phyloP scores from a whole-genome alignment of 2,888 invertebrate genomes.

The Steinernema hermaphroditum region DNA sequence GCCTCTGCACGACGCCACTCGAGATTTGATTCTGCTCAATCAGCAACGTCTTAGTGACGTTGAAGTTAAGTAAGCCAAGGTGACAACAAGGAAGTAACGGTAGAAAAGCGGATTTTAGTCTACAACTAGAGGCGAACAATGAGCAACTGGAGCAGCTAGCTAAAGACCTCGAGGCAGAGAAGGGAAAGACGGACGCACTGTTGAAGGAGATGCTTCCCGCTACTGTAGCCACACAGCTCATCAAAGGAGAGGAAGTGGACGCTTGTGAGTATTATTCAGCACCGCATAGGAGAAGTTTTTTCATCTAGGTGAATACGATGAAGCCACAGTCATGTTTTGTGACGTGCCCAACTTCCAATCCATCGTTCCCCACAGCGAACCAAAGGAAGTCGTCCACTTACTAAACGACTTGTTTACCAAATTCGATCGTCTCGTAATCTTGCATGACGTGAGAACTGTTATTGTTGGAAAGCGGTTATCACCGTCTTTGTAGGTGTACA shows the following conservation, averaged over 20 bases:
- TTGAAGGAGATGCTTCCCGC: constrained; percentile 67
- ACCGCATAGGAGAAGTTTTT: no score
- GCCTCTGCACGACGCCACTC: constrained; percentile 65
- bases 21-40: constrained; percentile 65
- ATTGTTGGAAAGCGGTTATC: constrained; percentile 1
- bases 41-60: constrained; percentile 63
- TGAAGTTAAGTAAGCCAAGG: constrained; percentile 60
- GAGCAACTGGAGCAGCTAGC: constrained; percentile 66
- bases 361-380: constrained; percentile 66
- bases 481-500: constrained; percentile 49
- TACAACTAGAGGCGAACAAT: constrained; percentile 67
- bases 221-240: constrained; percentile 64
- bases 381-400: constrained; percentile 66
- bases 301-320: constrained; percentile 49
- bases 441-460: constrained; percentile 48
- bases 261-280: constrained; percentile 40
- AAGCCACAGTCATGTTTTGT: constrained; percentile 67
- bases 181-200: constrained; percentile 61
- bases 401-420: constrained; percentile 68
- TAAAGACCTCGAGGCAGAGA: constrained; percentile 60
- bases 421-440: constrained; percentile 57
- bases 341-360: constrained; percentile 68
- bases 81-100: no score
- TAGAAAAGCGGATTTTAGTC: no score
- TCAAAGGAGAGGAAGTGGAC: constrained; percentile 65